Evolutionary conservation across 2,888 invertebrate species (phyloP).

Genomic region (Halocaridina rubra): DNA sequence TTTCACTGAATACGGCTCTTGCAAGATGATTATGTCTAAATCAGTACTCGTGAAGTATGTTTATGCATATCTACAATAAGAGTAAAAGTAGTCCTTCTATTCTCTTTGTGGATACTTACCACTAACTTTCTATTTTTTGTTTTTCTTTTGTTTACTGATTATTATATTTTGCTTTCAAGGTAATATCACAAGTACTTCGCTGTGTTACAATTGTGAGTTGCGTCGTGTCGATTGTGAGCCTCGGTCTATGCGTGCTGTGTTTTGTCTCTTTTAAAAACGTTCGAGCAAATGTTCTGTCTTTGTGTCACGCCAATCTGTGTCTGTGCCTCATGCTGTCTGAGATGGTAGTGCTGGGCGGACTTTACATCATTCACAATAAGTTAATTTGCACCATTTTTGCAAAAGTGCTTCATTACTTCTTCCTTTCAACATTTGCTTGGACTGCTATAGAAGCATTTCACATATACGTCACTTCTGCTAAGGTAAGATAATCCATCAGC

Average conservation of each 20-base stretch:
- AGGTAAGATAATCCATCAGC: conserved; percentile 74
- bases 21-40: too few species aligned
- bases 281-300: conserved; percentile 73
- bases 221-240: conserved; percentile 68
- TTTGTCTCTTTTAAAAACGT: conserved; percentile 66
- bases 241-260: conserved; percentile 67
- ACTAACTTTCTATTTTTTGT: too few species aligned
- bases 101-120: too few species aligned
- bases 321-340: conserved; percentile 90
- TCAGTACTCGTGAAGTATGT: too few species aligned
- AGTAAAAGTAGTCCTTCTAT: too few species aligned
- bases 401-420: conserved; percentile 81
- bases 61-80: too few species aligned
- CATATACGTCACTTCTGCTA: conserved; percentile 92
- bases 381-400: conserved; percentile 89
- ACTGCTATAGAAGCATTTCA: conserved; percentile 97
- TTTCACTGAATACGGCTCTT: too few species aligned
- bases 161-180: background rate
- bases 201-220: conserved; percentile 69
- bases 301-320: conserved; percentile 96
- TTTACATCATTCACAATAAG: conserved; percentile 85
- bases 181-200: conserved; percentile 63
- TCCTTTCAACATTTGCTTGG: conserved; percentile 93
- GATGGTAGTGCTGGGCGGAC: conserved; percentile 88
- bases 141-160: background rate